Evolutionary conservation across 37 sponge, comb jelly and placozoan species (phyloP).

Genomic region (Ephydatia muelleri): DNA sequence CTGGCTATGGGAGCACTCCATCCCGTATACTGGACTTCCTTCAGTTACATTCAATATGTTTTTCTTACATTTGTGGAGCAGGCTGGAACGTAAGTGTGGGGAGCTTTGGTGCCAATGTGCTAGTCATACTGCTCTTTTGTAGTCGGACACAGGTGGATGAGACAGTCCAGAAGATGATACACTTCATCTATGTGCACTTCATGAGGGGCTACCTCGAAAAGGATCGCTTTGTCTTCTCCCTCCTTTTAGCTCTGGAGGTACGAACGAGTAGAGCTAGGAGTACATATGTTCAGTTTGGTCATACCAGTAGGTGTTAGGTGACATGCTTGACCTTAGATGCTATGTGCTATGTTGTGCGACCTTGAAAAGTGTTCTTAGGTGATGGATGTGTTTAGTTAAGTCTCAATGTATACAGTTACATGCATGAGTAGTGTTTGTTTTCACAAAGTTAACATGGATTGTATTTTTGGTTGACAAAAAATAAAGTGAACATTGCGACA

Average conservation of each 20-base stretch:
- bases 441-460: background rate
- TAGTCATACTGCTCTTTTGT: background rate
- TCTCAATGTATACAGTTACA: no score
- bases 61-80: constrained; percentile 53
- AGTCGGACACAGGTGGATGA: constrained; percentile 55
- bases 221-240: constrained; percentile 61
- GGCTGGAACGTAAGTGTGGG: background rate
- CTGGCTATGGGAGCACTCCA: constrained; percentile 40
- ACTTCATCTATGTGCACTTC: constrained; percentile 40
- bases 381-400: no score
- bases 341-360: no score
- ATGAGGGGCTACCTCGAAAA: constrained; percentile 60
- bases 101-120: background rate
- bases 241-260: constrained; percentile 69
- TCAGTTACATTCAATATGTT: constrained; percentile 19
- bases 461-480: no score
- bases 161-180: constrained; percentile 44
- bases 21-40: constrained; percentile 50
- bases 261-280: no score
- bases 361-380: no score
- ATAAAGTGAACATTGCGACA: no score
- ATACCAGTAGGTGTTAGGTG: no score
- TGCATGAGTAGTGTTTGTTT: background rate
- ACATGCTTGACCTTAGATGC: no score
- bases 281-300: no score